Evolutionary conservation across 2,113 vertebrate species (phyloP), one percentile per base, ranked within the genome.

Genomic region (Mormyrus iriodes): DNA sequence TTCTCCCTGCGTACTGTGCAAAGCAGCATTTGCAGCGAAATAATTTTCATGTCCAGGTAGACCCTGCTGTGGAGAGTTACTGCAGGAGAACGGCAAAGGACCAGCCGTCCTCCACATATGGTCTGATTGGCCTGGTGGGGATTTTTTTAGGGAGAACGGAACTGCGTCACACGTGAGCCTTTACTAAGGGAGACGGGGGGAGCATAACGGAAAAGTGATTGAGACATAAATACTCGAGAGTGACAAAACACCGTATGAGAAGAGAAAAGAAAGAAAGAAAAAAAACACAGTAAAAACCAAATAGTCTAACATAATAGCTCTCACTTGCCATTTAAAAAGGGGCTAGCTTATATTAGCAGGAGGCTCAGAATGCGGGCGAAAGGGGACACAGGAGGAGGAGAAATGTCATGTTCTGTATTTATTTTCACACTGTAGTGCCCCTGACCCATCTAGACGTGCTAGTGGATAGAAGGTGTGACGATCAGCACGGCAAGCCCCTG

Each of bases 11-110:
- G 7, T 90, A 91, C 94, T 93, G 93, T 93, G 95, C 94, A 95
- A 93, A 95, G 94, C 93, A 94, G 93, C 92, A 94, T 96, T 96
- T 95, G 91, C 94, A 93, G 93, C 92, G 93, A 95, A 96, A 95
- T 95, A 91, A 96, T 96, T 95, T 96, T 95, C 94, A 92, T 93
- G 94, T 95, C 95, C 95, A 93, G 93, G 95, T 93, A 92, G 93
- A 94, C 92, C 95, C 95, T 93, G 95, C 96, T 95, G 96, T 93
- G 95, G 94, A 93, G 94, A 79, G 92, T 94, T 95, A 93, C 93
- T 91, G 87, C 91, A 92, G 93, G 79, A 48, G 39, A n/a, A n/a
- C 19, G 3, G 92, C 90, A 93, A 93, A 94, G 93, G 94, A 95
- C 93, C 92, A 94, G 94, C 91, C 94, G 94, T 91, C 91, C 93